Evolutionary conservation across 1,140 invertebrate species (phyloP), one percentile per base, ranked within the genome.

Genomic region (Pteromalus puparum): DNA sequence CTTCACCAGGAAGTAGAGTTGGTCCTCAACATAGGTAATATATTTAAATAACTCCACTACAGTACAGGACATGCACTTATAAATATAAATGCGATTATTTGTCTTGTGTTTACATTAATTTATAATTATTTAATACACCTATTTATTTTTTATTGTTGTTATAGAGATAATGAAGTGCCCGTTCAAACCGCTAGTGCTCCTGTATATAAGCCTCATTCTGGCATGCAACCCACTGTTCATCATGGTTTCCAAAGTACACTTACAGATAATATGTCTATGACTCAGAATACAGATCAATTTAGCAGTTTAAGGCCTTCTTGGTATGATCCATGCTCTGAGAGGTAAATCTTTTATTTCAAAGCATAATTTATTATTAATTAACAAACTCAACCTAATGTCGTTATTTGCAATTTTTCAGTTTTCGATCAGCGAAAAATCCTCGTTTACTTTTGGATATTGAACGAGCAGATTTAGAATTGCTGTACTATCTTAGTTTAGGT

Each of bases 241-340:
- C 88, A 89, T 72, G 87, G 77, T 86, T 91, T 91, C 82, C 90
- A 91, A 77, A 89, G 81, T 72, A 34, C 88, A 9, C 88, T 89
- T 74, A 83, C 89, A 46, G 91, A 92, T 77, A 88, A 89, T 42
- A 87, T 89, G 70, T 85, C 88, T 72, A 68, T 89, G 42, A 82
- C 88, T 65, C 92, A 91, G 46, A 90, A 91, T 34, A 90, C 92
- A 65, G 94, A 94, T 89, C 93, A 94, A 81, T 90, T 93, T 83
- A 92, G 91, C 53, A 93, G 93, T 85, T 86, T 91, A 42, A 88
- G 91, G 84, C 94, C 94, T 13, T 72, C 90, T 4, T 95, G 94
- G 94, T 95, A 95, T 85, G 92, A 95, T 87, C 93, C 93, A 68
- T 92, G 90, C 83, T 93, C 93, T 12, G 91, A 93, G 80, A 94